A percentile compares a stretch with the other conserved stretches of the same genome.
Conservation (phyloP, 2,888 invertebrate genomes). For the Phlogophora meticulosa region DNA sequence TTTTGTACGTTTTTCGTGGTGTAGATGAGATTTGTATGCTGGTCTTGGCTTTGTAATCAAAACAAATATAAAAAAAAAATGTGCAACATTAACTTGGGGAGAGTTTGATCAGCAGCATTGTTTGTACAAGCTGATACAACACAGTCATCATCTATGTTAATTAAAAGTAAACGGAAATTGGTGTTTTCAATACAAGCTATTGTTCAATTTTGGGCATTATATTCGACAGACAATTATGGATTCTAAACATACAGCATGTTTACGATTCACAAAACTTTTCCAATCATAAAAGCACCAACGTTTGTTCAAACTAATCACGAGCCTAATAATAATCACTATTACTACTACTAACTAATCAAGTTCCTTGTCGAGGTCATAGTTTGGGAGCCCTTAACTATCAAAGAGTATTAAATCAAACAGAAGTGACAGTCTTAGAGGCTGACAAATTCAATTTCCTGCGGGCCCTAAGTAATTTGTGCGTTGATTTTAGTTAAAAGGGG, state of each 20-base stretch:
- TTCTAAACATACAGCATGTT: conserved; percentile 15
- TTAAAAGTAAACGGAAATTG: conserved; percentile 26
- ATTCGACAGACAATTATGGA: background rate
- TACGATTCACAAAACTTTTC: conserved; percentile 24
- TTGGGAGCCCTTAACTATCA: conserved; percentile 41
- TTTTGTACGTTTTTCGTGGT: conserved; percentile 49
- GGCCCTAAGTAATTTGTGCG: conserved; percentile 49
- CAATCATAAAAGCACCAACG: conserved; percentile 5
- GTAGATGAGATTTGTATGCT: conserved; percentile 47
- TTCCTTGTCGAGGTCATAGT: conserved; percentile 47
- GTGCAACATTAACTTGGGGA: conserved; percentile 20
- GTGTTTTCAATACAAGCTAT: background rate
- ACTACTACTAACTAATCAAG: conserved; percentile 34
- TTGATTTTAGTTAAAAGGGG: conserved; percentile 52
- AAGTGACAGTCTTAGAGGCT: conserved; percentile 51
- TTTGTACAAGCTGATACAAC: conserved; percentile 17
- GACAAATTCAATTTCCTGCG: conserved; percentile 64
- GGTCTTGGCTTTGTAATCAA: conserved; percentile 44
- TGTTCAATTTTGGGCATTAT: background rate
- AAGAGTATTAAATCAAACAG: conserved; percentile 60
- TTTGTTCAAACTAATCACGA: conserved; percentile 16
- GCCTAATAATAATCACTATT: conserved; percentile 23
- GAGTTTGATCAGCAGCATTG: conserved; percentile 19
- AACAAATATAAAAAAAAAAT: conserved; percentile 43
- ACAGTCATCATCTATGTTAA: conserved; percentile 13